These are phyloP conservation scores for Murina feae DNA, from an alignment of 2,113 vertebrate genomes.

Conservation along the genomic window DNA sequence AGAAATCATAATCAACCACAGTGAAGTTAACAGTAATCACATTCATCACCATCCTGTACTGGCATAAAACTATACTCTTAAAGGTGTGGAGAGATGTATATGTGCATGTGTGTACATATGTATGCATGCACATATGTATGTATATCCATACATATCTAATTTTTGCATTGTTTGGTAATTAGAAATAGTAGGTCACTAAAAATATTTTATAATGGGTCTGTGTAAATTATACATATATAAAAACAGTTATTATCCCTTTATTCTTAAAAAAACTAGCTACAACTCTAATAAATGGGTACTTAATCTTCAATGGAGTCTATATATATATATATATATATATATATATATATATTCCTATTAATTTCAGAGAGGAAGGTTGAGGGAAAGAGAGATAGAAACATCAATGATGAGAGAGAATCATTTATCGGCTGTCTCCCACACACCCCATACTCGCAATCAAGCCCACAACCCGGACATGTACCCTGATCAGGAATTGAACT, in stretches of 20 bases:
- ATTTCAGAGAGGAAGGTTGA: too few relatives aligned
- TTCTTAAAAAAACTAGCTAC: not conserved
- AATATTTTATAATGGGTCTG: not conserved
- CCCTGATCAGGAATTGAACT: too few relatives aligned
- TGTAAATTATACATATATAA: not conserved
- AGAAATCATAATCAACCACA: not conserved
- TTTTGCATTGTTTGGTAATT: not conserved
- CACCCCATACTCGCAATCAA: too few relatives aligned
- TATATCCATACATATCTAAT: not conserved
- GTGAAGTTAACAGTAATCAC: not conserved
- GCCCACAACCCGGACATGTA: too few relatives aligned
- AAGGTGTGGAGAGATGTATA: too few relatives aligned
- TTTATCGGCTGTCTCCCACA: too few relatives aligned
- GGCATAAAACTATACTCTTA: not conserved
- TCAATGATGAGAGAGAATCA: too few relatives aligned
- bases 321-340: too few relatives aligned
- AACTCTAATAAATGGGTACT: not conserved
- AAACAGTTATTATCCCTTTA: not conserved
- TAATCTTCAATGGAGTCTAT: not conserved
- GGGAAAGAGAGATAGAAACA: too few relatives aligned
- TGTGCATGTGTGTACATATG: not conserved
- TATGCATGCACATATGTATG: not conserved
- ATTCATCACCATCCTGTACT: not conserved
- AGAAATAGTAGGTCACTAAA: not conserved
- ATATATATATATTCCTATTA: too few relatives aligned